These are phyloP conservation scores for Apis dorsata DNA, from an alignment of 1,140 invertebrate species.

Conservation along the genomic window DNA sequence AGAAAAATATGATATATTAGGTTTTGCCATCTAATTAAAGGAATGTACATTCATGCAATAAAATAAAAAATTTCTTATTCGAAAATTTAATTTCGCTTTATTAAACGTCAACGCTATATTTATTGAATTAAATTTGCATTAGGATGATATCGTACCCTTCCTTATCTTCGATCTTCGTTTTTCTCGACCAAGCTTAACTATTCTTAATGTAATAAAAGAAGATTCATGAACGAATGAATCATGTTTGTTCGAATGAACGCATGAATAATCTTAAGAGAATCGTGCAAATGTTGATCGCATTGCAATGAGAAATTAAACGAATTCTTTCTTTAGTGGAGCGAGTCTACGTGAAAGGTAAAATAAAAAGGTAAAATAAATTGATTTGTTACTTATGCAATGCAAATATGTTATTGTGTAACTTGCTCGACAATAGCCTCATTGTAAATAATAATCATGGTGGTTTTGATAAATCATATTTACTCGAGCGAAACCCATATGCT, in stretches of 20 bases:
- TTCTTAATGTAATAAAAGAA: not conserved
- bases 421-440: not conserved
- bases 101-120: not conserved
- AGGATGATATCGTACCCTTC: not conserved
- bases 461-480: slow-evolving; percentile 17
- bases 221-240: not conserved
- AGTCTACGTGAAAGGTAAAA: slow-evolving; percentile 31
- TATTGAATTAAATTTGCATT: too few relatives aligned
- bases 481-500: not conserved
- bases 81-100: not conserved
- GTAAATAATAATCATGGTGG: not conserved
- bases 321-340: not conserved
- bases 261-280: not conserved
- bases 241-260: slow-evolving; percentile 1
- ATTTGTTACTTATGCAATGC: slow-evolving; percentile 12
- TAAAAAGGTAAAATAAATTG: slow-evolving; percentile 22
- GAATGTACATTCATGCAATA: too few relatives aligned
- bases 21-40: too few relatives aligned
- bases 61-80: too few relatives aligned
- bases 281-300: not conserved
- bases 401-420: slow-evolving; percentile 8
- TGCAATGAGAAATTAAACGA: slow-evolving; percentile 1
- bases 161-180: not conserved
- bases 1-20: too few relatives aligned
- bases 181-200: not conserved